phyloP scores from a whole-genome alignment of 2,113 vertebrate species.

The Charina bottae region DNA sequence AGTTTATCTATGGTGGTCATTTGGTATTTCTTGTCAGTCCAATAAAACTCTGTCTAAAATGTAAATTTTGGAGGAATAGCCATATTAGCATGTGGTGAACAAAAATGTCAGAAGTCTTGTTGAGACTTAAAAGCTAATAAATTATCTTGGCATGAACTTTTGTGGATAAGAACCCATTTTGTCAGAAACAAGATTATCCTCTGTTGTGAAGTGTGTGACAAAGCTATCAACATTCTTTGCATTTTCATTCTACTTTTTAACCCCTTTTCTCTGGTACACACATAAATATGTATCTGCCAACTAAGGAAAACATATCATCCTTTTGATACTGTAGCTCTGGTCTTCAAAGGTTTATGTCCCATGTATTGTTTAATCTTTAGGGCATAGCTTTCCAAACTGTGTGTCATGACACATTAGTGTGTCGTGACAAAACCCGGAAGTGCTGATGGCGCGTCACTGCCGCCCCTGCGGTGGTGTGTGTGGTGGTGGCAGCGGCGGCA shows the following conservation, averaged over 20 bases:
- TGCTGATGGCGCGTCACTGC: too few species aligned
- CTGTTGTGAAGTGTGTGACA: neutral
- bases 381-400: too few species aligned
- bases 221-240: neutral
- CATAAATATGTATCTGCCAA: neutral
- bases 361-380: neutral
- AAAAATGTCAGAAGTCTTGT: neutral
- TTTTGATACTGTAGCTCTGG: neutral
- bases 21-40: constrained; percentile 7
- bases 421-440: too few species aligned
- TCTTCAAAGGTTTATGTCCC: neutral
- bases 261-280: neutral
- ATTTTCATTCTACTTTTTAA: neutral
- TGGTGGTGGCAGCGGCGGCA: too few species aligned
- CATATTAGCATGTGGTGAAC: neutral
- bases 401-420: too few species aligned
- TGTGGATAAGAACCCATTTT: neutral
- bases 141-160: neutral
- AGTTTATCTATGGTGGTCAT: neutral
- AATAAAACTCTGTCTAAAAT: constrained; percentile 12
- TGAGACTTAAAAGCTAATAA: neutral
- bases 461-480: too few species aligned
- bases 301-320: neutral
- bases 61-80: neutral
- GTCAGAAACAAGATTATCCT: neutral